These are phyloP conservation scores for Microctonus brassicae DNA, from an alignment of 2,888 invertebrate genomes.

Conservation along the genomic window DNA sequence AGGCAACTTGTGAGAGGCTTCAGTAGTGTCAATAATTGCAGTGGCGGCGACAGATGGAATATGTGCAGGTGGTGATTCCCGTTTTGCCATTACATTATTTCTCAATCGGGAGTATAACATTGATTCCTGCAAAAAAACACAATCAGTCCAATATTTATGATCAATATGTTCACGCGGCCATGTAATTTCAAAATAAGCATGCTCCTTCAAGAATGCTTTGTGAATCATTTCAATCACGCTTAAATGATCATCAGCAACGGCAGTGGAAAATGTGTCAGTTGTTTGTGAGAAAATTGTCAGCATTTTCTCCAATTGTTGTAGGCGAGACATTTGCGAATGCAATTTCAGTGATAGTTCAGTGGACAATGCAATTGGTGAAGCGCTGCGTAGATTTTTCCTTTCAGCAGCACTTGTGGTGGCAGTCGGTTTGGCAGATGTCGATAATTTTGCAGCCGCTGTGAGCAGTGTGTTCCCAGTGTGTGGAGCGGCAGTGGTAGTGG, in stretches of 20 bases:
- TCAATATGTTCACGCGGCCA: background rate
- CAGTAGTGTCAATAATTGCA: background rate
- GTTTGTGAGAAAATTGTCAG: background rate
- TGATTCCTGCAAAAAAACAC: background rate
- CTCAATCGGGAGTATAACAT: background rate
- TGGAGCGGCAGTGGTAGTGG: too few species aligned
- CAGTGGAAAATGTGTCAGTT: background rate
- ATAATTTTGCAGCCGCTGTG: too few species aligned
- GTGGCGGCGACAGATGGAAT: background rate
- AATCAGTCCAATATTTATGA: background rate
- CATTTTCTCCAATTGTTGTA: too few species aligned
- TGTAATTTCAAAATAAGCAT: background rate
- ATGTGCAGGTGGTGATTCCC: too few species aligned
- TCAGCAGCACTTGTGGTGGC: too few species aligned
- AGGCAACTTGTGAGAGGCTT: background rate
- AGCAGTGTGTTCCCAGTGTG: too few species aligned
- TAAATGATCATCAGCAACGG: background rate
- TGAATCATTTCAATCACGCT: background rate
- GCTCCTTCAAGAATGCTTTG: background rate
- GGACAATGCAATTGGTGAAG: too few species aligned
- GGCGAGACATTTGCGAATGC: too few species aligned
- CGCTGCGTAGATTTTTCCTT: too few species aligned
- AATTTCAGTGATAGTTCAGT: too few species aligned
- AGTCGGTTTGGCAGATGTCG: too few species aligned
- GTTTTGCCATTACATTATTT: too few species aligned